Evolutionary conservation across 2,888 invertebrate species (phyloP), one percentile per base, ranked within the genome.

Genomic region (Pseudococcus longispinus): DNA sequence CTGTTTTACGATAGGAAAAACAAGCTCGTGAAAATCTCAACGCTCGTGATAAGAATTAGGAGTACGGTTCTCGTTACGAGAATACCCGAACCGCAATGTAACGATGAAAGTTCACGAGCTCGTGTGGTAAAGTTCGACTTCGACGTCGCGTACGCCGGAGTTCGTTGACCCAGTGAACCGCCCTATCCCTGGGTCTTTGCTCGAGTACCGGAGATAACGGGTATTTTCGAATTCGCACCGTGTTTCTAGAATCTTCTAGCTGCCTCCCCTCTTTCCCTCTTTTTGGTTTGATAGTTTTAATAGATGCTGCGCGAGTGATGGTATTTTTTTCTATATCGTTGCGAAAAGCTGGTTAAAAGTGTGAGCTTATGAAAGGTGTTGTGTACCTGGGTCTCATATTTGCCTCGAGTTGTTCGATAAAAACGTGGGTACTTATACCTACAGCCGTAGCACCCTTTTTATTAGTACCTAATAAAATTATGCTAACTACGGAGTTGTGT

Each of bases 71-170:
- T 51, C 51, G 13, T 44, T 51, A 51, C 51, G 51, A 51, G 44
- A 46, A 13, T 15, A 46, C 44, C 13, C n/a, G n/a, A n/a, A 51
- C 51, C 51, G 51, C n/a, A 46, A 46, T 51, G 51, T 51, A 51
- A 37, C 42, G n/a, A 29, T 23, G 42, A 80, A 80, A 80, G 77
- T 80, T 80, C 77, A 80, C 42, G 42, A 80, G 42, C 42, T 80
- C 77, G 29, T 42, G 32, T 42, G 77, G 42, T 80, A 80, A 80
- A 80, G 37, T 37, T 80, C 42, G 77, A 80, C 77, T 37, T 80
- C 23, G 77, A 77, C 77, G 77, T 80, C 77, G 42, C 42, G 42
- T 37, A 42, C 42, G 15, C 44, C 8, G 9, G 77, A 80, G 77
- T 37, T 80, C 77, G 23, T 42, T 42, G 77, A 80, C 77, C 77